Conservation (phyloP, 2,113 vertebrate genomes). For the Centrocercus urophasianus region DNA sequence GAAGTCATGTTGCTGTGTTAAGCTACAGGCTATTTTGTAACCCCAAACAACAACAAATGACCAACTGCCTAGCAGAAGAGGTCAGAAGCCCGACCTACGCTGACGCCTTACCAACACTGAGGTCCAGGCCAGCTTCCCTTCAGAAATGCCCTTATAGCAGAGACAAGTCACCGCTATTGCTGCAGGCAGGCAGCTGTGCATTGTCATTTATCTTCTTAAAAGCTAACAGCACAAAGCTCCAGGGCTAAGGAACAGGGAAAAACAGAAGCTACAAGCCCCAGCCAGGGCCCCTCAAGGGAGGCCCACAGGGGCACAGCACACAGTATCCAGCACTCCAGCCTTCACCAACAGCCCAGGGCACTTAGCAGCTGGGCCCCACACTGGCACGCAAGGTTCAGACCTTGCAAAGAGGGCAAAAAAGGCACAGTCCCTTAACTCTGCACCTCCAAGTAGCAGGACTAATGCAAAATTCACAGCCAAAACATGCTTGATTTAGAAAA, state of each 20-base stretch:
- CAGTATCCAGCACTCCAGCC: background rate
- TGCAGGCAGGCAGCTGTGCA: background rate
- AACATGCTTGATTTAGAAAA: background rate
- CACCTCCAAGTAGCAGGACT: accelerated
- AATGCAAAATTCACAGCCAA: background rate
- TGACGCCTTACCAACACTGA: too few relatives aligned
- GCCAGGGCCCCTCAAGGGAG: background rate
- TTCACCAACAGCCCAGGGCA: background rate
- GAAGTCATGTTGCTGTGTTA: background rate
- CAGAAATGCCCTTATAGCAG: background rate
- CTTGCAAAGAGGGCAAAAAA: background rate
- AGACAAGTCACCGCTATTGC: background rate
- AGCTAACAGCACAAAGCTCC: background rate
- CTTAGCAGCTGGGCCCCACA: accelerated
- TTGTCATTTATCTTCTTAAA: background rate
- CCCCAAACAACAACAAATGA: background rate
- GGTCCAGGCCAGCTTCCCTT: background rate
- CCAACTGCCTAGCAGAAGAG: background rate
- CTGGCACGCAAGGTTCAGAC: background rate
- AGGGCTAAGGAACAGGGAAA: background rate
- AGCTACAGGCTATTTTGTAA: background rate
- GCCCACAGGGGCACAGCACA: background rate
- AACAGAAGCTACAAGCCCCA: background rate
- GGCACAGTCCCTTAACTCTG: background rate
- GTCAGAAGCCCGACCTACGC: background rate